phyloP scores from a whole-genome alignment of 2,888 invertebrate species.

The Agapostemon virescens region DNA sequence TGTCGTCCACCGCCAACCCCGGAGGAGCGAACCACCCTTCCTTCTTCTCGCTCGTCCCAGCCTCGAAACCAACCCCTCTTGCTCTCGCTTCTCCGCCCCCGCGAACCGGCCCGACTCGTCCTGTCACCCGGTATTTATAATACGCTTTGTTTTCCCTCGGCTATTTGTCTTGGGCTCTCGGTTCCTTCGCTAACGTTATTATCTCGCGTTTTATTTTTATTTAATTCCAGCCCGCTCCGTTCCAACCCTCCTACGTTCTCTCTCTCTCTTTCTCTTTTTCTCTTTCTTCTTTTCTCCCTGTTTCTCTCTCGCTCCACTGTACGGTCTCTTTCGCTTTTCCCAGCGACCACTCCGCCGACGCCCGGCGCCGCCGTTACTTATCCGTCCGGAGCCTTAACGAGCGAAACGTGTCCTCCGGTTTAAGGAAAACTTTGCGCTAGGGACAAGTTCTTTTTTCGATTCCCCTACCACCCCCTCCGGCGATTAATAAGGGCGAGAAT shows the following conservation, averaged over 20 bases:
- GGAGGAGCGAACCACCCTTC: slow-evolving; percentile 1
- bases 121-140: slow-evolving; percentile 73
- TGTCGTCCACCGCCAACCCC: slow-evolving; percentile 37
- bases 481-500: slow-evolving; percentile 12
- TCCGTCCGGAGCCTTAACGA: slow-evolving; percentile 63
- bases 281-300: no score
- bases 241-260: not conserved
- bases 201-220: slow-evolving; percentile 73
- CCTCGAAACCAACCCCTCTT: slow-evolving; percentile 54
- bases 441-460: slow-evolving; percentile 23
- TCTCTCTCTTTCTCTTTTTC: not conserved
- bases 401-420: slow-evolving; percentile 60
- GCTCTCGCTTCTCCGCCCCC: slow-evolving; percentile 53
- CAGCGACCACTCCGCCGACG: slow-evolving; percentile 43
- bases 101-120: slow-evolving; percentile 57
- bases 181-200: slow-evolving; percentile 70
- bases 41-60: slow-evolving; percentile 51
- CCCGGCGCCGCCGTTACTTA: slow-evolving; percentile 63
- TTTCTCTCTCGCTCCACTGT: no score
- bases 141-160: slow-evolving; percentile 74
- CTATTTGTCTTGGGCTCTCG: slow-evolving; percentile 72
- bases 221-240: slow-evolving; percentile 64
- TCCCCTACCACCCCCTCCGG: not conserved
- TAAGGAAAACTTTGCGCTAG: slow-evolving; percentile 48
- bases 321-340: slow-evolving; percentile 7